Conservation (phyloP, 2,797 vertebrate species). For the Typhlichthys subterraneus region DNA sequence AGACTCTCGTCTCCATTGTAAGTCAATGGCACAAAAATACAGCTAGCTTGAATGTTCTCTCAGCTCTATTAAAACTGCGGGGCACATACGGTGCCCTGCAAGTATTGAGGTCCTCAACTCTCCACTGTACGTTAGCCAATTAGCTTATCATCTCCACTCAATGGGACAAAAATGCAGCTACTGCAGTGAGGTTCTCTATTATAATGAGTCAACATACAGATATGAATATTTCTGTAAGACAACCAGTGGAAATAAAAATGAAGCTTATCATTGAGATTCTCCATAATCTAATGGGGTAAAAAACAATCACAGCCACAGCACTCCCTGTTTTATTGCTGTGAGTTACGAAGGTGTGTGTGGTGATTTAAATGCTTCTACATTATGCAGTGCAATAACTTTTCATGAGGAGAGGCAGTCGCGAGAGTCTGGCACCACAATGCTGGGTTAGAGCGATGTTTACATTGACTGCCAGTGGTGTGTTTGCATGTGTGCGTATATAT, state of each 20-base stretch:
- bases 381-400: constrained; percentile 66
- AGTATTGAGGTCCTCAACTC: too few species aligned
- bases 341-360: constrained; percentile 43
- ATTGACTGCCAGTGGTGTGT: constrained; percentile 46
- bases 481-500: constrained; percentile 14
- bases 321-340: constrained; percentile 57
- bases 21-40: neutral
- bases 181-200: too few species aligned
- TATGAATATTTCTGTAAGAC: too few species aligned
- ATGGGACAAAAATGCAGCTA: too few species aligned
- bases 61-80: too few species aligned
- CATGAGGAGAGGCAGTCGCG: constrained; percentile 48
- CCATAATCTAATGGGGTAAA: constrained; percentile 7
- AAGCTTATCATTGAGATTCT: neutral
- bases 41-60: too few species aligned
- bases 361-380: constrained; percentile 55
- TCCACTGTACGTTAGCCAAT: too few species aligned
- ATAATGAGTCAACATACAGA: too few species aligned
- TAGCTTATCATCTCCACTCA: too few species aligned
- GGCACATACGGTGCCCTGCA: too few species aligned
- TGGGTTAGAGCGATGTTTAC: constrained; percentile 50
- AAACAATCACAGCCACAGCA: constrained; percentile 33
- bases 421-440: constrained; percentile 43
- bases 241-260: too few species aligned
- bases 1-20: neutral